Evolutionary conservation across 1,140 invertebrate genomes (phyloP).

Genomic region (Drosophila sp.): DNA sequence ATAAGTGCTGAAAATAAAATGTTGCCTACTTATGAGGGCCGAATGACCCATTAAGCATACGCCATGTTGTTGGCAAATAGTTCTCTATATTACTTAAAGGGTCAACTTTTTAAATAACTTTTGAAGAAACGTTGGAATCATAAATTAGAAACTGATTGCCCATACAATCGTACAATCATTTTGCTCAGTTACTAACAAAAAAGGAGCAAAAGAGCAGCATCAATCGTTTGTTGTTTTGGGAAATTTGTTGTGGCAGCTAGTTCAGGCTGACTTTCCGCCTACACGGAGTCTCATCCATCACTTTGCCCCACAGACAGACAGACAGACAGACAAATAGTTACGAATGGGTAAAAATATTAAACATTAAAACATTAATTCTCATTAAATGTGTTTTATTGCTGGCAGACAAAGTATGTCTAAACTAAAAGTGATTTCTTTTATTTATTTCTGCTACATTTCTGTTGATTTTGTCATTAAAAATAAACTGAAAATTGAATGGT

Average conservation of each 20-base stretch:
- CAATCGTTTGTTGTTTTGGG: neutral
- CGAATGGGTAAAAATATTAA: neutral
- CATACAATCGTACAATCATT: neutral
- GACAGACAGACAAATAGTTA: neutral
- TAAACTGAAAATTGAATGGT: conserved; percentile 1
- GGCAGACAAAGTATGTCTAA: neutral
- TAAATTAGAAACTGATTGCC: neutral
- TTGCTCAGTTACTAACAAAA: neutral
- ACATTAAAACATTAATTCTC: neutral
- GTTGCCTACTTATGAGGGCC: conserved; percentile 27
- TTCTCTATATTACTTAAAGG: neutral
- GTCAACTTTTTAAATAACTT: neutral
- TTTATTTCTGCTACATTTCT: neutral
- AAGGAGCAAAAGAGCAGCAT: no score
- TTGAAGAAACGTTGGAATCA: neutral
- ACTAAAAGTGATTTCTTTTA: conserved; percentile 1
- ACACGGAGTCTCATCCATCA: conserved; percentile 3
- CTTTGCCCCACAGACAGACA: neutral
- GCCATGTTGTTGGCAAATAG: conserved; percentile 21
- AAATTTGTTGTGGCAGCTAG: neutral
- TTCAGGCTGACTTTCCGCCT: neutral
- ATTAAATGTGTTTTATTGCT: neutral
- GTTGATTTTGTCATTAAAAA: conserved; percentile 8
- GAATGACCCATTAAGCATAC: conserved; percentile 51
- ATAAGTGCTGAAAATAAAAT: conserved; percentile 29